phyloP scores from a whole-genome alignment of 2,797 vertebrate genomes.

The Anableps anableps region DNA sequence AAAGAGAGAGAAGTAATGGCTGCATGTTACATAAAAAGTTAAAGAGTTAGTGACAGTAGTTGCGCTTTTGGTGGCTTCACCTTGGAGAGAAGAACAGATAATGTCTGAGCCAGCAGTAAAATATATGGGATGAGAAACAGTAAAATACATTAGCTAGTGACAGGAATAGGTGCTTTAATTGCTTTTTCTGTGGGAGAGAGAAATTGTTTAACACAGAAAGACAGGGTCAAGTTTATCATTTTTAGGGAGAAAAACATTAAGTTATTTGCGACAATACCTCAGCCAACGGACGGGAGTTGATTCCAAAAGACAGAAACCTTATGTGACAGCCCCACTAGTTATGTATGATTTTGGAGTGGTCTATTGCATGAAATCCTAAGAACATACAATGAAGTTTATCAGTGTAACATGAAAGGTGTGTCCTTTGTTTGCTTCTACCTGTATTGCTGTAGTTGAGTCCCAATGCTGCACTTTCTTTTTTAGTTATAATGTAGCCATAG shows the following conservation, averaged over 20 bases:
- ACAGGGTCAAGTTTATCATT: background rate
- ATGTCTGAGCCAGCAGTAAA: background rate
- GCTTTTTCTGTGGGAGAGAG: background rate
- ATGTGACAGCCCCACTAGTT: too few species aligned
- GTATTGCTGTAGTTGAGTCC: too few species aligned
- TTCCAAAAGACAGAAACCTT: too few species aligned
- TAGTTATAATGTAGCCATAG: conserved; percentile 34
- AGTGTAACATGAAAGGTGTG: background rate
- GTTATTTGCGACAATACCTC: background rate
- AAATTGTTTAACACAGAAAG: background rate
- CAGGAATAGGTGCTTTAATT: background rate
- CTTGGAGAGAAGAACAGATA: background rate
- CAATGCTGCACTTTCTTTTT: background rate
- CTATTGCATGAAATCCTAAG: too few species aligned
- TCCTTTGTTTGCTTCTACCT: conserved; percentile 1
- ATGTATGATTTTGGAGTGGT: too few species aligned
- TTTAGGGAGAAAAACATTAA: background rate
- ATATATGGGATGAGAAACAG: background rate
- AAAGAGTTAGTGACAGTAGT: background rate
- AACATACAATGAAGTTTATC: too few species aligned
- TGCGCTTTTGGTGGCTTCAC: background rate
- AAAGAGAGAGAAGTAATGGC: background rate
- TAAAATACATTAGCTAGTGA: background rate
- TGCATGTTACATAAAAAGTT: background rate
- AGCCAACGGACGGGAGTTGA: background rate